Evolutionary conservation across 2,113 vertebrate species (phyloP).

Genomic region (Corythornis vintsioides): DNA sequence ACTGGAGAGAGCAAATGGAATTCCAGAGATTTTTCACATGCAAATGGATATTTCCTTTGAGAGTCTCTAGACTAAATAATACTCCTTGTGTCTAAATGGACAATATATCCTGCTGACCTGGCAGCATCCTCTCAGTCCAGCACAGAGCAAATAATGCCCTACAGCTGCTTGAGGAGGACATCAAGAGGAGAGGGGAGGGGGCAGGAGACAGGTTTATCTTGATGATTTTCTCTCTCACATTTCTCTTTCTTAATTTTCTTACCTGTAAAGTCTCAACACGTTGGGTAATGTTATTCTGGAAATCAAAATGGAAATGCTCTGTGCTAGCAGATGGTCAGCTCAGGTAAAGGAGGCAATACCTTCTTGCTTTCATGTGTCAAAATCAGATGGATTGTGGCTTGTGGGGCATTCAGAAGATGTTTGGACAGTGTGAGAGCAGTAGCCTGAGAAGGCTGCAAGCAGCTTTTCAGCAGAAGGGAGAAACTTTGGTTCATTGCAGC

Average conservation of each 20-base stretch:
- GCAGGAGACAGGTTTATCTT: background rate
- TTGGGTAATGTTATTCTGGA: background rate
- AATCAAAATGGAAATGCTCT: background rate
- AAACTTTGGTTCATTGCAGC: background rate
- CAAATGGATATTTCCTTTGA: slow-evolving; percentile 74
- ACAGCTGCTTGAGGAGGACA: background rate
- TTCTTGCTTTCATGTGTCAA: fast-evolving
- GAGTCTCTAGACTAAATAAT: slow-evolving; percentile 77
- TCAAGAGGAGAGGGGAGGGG: background rate
- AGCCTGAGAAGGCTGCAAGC: background rate
- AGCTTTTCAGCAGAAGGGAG: background rate
- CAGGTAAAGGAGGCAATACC: background rate
- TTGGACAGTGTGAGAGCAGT: background rate
- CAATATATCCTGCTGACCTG: slow-evolving; percentile 29
- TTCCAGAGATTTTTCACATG: slow-evolving; percentile 75
- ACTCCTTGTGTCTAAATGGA: slow-evolving; percentile 50
- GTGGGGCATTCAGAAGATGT: background rate
- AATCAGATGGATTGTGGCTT: background rate
- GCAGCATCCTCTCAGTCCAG: background rate
- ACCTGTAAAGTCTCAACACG: background rate
- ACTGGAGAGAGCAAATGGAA: slow-evolving; percentile 42
- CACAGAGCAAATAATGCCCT: background rate
- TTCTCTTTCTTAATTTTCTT: background rate
- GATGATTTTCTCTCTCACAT: background rate
- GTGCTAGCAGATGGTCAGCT: background rate